Base-by-base conservation (phyloP, 2,888 invertebrate genomes). In the Drosophila phalerata region DNA sequence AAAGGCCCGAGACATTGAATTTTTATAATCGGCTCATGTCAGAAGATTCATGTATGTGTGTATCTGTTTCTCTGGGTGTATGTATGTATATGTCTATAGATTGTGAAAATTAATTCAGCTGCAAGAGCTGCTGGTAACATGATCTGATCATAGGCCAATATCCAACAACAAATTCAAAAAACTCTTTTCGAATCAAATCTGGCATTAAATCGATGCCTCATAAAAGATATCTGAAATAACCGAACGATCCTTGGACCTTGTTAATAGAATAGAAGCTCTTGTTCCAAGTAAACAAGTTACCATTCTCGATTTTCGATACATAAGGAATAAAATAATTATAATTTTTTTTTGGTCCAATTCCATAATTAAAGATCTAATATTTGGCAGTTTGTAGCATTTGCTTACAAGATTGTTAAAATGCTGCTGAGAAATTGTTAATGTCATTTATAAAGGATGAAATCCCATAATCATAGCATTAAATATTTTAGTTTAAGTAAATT, bases 11-110 rank as follows among this genome's bases (percentile, higher is more conserved):
- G 88, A 90, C 91, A 85, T 87, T 81, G 82, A 91, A 91, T 90
- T 84, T 73, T 87, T 79, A 90, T 92, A 92, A 92, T 92, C 92
- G 92, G 92, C 92, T 92, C 91, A 92, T 91, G 92, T 92, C 92
- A 92, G 90, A 88, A 79, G 89, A 81, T 77, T 55, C 75, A 56
- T 64, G 34, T 42, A 63, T 57, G 48, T 34, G 5, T 17, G 3
- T 66, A 2, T 30, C 10, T 56, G 5, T 58, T 13, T 38, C n/a
- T 40, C 51, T 73, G n/a, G n/a, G n/a, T n/a, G 38, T 57, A 45
- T 73, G 38, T 57, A 30, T 34, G 42, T 22, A 22, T 22, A 43
- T 61, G n/a, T 51, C 48, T 48, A 11, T 51, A 43, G 51, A 63
- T 71, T 76, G 76, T 71, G 72, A 67, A 67, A 67, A 75, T 64